phyloP scores from a whole-genome alignment of 2,888 invertebrate genomes.

The Hirtodrosophila cameraria region DNA sequence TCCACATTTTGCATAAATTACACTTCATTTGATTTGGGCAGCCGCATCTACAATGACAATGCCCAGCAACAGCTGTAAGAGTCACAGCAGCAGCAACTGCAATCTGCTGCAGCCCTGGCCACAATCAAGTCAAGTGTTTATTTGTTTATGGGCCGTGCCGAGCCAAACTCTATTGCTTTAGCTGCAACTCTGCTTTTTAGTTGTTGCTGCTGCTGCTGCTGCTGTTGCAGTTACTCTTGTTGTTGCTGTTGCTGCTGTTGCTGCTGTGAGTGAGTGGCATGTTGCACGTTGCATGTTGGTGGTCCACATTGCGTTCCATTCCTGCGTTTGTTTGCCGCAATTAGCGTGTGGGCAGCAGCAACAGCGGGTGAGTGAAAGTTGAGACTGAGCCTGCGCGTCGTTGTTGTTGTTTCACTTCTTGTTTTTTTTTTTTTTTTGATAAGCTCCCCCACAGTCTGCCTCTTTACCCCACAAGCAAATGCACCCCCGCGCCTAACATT shows the following conservation, averaged over 20 bases:
- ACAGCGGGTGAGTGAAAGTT: conserved; percentile 65
- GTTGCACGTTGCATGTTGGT: conserved; percentile 72
- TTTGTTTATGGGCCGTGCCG: conserved; percentile 67
- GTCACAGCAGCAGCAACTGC: conserved; percentile 6
- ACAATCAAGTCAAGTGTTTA: conserved; percentile 83
- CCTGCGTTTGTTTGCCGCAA: conserved; percentile 74
- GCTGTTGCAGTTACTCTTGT: conserved; percentile 10
- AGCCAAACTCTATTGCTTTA: conserved; percentile 26
- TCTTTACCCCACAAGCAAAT: background rate
- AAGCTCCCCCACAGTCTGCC: conserved; percentile 46
- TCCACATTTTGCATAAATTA: conserved; percentile 76
- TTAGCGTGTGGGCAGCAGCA: conserved; percentile 73
- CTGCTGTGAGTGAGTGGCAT: conserved; percentile 65
- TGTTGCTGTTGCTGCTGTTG: conserved; percentile 12
- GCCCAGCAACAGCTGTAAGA: conserved; percentile 13
- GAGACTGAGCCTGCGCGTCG: conserved; percentile 23
- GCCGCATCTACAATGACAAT: conserved; percentile 62
- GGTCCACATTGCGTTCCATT: conserved; percentile 67
- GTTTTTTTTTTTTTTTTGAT: conserved; percentile 46
- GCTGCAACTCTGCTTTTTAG: no score
- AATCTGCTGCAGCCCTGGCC: conserved; percentile 50
- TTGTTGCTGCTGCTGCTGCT: conserved; percentile 9
- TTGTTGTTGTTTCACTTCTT: no score
- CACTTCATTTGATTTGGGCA: conserved; percentile 76
- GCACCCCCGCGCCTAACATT: background rate